These are phyloP conservation scores for Oligia latruncula DNA, from an alignment of 2,888 invertebrate genomes.

Conservation along the genomic window DNA sequence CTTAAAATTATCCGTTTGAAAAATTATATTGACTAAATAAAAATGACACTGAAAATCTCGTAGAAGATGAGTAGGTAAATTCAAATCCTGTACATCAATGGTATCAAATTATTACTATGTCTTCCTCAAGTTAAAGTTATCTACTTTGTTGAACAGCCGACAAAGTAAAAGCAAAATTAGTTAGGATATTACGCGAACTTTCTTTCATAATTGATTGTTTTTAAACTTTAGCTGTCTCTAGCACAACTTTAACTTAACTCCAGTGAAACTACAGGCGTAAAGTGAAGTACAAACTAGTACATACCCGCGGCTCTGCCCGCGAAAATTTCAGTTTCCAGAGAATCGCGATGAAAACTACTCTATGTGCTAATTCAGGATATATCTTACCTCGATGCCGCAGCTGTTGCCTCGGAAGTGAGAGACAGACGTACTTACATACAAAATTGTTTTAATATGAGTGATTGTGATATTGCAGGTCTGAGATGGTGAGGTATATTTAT, in stretches of 20 bases:
- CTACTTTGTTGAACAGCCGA: background rate
- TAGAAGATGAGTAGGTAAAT: background rate
- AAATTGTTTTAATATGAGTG: constrained; percentile 18
- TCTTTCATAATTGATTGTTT: constrained; percentile 10
- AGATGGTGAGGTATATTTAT: background rate
- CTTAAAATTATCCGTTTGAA: background rate
- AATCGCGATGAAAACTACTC: constrained; percentile 26
- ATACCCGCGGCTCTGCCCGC: too few relatives aligned
- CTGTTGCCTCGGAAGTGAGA: constrained; percentile 19
- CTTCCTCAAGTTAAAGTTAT: background rate
- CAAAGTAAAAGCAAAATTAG: background rate
- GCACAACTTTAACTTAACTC: background rate
- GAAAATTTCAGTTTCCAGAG: background rate
- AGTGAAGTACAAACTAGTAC: background rate
- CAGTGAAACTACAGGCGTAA: background rate
- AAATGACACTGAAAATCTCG: background rate
- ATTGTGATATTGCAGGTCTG: background rate
- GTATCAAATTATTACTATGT: background rate
- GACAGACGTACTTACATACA: constrained; percentile 19
- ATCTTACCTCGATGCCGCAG: constrained; percentile 13
- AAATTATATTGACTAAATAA: background rate
- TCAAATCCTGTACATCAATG: background rate
- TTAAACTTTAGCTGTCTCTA: constrained; percentile 2
- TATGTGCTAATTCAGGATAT: constrained; percentile 46
- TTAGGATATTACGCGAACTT: background rate